phyloP scores from a whole-genome alignment of 2,888 invertebrate genomes.

The Callyntrura guangdongensis region DNA sequence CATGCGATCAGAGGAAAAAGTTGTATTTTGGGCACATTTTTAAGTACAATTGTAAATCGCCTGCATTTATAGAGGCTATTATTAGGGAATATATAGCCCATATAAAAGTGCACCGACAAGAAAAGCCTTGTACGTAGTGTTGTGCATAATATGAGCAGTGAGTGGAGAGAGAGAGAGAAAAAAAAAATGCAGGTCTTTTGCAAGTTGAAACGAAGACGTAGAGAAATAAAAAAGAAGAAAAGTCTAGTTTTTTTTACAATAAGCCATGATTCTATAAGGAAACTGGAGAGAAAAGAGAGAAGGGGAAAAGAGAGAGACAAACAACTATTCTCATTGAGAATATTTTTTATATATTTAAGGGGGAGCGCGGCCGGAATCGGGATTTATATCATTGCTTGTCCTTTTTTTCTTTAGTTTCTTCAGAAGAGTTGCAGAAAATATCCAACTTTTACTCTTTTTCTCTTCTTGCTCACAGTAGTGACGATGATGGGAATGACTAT shows the following conservation, averaged over 20 bases:
- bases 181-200: neutral
- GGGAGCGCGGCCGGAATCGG: conserved; percentile 58
- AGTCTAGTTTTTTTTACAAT: neutral
- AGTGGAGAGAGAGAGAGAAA: neutral
- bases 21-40: neutral
- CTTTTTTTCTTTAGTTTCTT: neutral
- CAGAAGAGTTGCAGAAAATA: conserved; percentile 64
- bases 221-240: neutral
- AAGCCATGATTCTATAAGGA: neutral
- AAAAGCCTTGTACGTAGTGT: too few relatives aligned
- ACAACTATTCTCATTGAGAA: conserved; percentile 22
- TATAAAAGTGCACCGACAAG: too few relatives aligned
- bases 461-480: conserved; percentile 13
- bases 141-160: neutral
- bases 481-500: conserved; percentile 1
- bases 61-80: neutral
- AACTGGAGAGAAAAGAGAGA: neutral
- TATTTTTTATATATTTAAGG: neutral
- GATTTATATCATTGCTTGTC: conserved; percentile 59
- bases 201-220: conserved; percentile 6
- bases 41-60: conserved; percentile 4
- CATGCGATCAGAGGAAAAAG: neutral
- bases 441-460: conserved; percentile 64
- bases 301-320: neutral
- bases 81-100: too few relatives aligned